Base-by-base conservation (phyloP, 2,888 invertebrate species). In the Poecilus cupreus region DNA sequence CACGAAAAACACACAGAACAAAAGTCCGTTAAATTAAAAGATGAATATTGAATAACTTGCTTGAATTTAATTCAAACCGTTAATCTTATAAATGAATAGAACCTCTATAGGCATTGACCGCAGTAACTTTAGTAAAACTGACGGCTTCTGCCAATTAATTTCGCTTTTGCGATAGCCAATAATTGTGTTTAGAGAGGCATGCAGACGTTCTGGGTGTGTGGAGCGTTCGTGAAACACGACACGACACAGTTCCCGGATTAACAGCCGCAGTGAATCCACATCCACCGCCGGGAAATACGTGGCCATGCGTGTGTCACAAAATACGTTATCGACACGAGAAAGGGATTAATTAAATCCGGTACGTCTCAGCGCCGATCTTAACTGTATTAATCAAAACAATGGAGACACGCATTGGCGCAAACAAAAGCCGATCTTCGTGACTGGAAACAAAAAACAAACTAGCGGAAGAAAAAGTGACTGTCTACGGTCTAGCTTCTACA, bases 261-360 rank as follows among this genome's bases (percentile, higher is more conserved):
- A 8, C 46, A 72, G 64, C 72, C 72, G 8, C 72, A 72, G n/a
- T 6, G 39, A 72, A 72, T 72, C 24, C 72, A 72, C 43, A 72
- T 72, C 24, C 72, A 72, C 43, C 46, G 22, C 26, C 26, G 68
- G 32, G 39, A 43, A 68, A 18, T 68, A 43, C 68, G 72, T 72
- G 46, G 46, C 46, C 32, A 32, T 20, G 68, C 39, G 78, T 79
- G 24, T 79, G 68, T 79, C 49, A 51, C 49, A 68, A 72, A 80
- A 80, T 51, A 80, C 72, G 80, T 80, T 80, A 80, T 80, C 80
- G 80, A 80, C 80, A 80, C 80, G 80, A 80, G 72, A 80, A 80
- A 80, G 54, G 80, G 80, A 80, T 80, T 80, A 80, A 80, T 80
- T 80, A 80, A 80, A 80, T 80, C 79, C 79, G 49, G 60, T 78